These are phyloP conservation scores for Ptyas mucosa DNA, from an alignment of 2,113 vertebrate species.

Conservation along the genomic window DNA sequence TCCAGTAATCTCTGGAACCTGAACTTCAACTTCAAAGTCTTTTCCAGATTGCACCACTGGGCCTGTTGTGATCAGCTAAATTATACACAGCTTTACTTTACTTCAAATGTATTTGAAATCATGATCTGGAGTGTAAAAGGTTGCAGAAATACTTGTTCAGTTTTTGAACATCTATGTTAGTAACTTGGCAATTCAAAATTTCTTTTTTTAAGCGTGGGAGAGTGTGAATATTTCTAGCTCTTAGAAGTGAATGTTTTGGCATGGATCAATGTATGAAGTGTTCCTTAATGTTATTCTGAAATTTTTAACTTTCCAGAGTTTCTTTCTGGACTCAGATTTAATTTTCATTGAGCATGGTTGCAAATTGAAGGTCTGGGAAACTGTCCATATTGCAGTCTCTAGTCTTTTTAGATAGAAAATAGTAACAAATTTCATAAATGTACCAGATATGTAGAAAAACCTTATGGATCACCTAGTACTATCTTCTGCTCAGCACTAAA, in stretches of 20 bases:
- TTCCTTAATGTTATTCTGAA: background rate
- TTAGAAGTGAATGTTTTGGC: slow-evolving; percentile 54
- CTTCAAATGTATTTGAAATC: background rate
- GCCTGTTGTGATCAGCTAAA: background rate
- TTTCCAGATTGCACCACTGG: background rate
- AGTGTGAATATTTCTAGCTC: slow-evolving; percentile 61
- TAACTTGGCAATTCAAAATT: slow-evolving; percentile 53
- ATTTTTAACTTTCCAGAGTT: slow-evolving; percentile 31
- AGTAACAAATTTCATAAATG: background rate
- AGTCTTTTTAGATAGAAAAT: background rate
- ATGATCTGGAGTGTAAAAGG: slow-evolving; percentile 15
- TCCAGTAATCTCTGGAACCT: background rate
- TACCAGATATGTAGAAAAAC: background rate
- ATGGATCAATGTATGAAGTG: slow-evolving; percentile 33
- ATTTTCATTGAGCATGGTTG: slow-evolving; percentile 6
- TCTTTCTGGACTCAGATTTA: slow-evolving; percentile 16
- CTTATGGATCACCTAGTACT: background rate
- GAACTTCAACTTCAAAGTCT: background rate
- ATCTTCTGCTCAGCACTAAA: background rate
- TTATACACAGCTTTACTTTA: background rate
- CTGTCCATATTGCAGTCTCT: background rate
- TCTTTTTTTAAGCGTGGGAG: slow-evolving; percentile 50
- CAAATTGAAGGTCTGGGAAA: background rate
- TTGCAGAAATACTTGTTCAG: background rate
- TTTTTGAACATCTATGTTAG: slow-evolving; percentile 50